Evolutionary conservation across 2,113 vertebrate genomes (phyloP).

Genomic region (Mesocricetus auratus): DNA sequence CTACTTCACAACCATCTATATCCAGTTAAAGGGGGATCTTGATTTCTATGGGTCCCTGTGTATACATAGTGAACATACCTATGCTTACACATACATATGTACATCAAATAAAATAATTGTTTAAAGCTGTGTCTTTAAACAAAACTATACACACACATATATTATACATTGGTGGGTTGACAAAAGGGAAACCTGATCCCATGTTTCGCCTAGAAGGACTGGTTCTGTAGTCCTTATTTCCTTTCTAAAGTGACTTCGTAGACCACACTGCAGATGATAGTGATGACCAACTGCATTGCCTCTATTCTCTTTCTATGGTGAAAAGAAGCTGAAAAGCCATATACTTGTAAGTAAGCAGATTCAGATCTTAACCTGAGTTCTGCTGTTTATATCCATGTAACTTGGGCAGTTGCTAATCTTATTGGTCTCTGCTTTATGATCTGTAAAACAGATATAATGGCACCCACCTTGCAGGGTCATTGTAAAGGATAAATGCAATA

Average conservation of each 20-base stretch:
- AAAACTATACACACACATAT: not conserved
- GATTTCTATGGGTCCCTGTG: not conserved
- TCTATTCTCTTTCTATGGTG: not conserved
- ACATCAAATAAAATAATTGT: not conserved
- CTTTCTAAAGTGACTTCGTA: not conserved
- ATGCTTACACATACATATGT: not conserved
- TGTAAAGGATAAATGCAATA: conserved; percentile 34
- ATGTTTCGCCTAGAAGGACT: not conserved
- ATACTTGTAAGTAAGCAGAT: not conserved
- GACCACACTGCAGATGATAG: not conserved
- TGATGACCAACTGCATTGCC: not conserved
- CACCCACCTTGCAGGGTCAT: not conserved
- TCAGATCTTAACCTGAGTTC: conserved; percentile 23
- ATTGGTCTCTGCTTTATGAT: conserved; percentile 18
- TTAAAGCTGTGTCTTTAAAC: not conserved
- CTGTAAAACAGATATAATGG: not conserved
- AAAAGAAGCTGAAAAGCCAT: not conserved
- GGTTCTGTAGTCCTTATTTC: not conserved
- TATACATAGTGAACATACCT: not conserved
- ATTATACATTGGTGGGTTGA: not conserved
- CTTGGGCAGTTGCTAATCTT: not conserved
- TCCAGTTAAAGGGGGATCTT: not conserved
- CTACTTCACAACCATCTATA: not conserved
- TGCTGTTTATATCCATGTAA: not conserved
- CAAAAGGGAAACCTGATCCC: not conserved